These are phyloP conservation scores for Caenorhabditis plicata DNA, from an alignment of 2,888 invertebrate species.

Conservation along the genomic window DNA sequence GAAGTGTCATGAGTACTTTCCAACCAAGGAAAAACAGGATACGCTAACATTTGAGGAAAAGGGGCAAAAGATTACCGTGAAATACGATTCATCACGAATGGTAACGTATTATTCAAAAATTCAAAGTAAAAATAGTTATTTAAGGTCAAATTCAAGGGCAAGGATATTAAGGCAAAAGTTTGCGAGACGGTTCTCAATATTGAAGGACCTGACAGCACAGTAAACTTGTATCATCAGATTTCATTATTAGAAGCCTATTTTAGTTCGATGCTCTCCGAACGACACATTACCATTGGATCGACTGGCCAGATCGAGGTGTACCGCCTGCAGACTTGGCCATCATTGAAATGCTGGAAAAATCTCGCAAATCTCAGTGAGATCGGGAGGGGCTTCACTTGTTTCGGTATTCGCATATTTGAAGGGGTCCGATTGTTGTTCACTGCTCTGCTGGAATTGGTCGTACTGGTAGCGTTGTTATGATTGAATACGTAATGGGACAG, in stretches of 20 bases:
- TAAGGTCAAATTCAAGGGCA: conserved; percentile 12
- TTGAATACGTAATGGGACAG: conserved; percentile 40
- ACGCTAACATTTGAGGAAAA: conserved; percentile 19
- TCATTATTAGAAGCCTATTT: too few relatives aligned
- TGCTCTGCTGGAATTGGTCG: conserved; percentile 48
- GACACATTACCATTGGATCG: conserved; percentile 42
- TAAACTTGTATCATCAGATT: too few relatives aligned
- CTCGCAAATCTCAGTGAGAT: conserved; percentile 10
- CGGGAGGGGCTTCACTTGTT: not conserved
- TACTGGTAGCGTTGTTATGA: conserved; percentile 42
- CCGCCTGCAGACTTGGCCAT: conserved; percentile 33
- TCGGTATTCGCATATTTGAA: not conserved
- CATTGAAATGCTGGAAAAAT: conserved; percentile 25
- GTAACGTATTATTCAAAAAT: not conserved
- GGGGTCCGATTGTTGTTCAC: conserved; percentile 38
- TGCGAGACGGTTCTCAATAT: conserved; percentile 18
- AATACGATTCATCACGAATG: conserved; percentile 6
- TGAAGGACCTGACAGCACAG: conserved; percentile 8
- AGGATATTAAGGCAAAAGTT: conserved; percentile 21
- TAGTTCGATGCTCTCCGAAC: conserved; percentile 9
- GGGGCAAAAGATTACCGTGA: conserved; percentile 17
- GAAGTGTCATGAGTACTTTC: conserved; percentile 37
- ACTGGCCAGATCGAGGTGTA: conserved; percentile 45
- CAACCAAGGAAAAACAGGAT: conserved; percentile 19
- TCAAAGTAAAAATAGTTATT: not conserved